phyloP scores from a whole-genome alignment of 2,888 invertebrate genomes.

The Polydesmus complanatus region DNA sequence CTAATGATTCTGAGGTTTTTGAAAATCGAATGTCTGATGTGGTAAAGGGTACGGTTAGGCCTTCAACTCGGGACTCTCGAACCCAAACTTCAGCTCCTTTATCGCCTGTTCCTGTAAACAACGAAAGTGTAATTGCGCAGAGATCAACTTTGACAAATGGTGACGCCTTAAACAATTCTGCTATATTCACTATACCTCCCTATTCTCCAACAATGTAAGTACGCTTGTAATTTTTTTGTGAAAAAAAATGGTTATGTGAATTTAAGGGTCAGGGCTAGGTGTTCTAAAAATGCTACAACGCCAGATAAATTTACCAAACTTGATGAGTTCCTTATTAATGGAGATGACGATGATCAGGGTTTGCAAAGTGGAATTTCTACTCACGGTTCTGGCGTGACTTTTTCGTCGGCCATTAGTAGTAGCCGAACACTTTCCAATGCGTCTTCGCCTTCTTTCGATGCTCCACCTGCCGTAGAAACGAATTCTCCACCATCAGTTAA shows the following conservation, averaged over 20 bases:
- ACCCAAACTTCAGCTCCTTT: slow-evolving; percentile 24
- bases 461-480: slow-evolving; percentile 10
- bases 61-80: slow-evolving; percentile 27
- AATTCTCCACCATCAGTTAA: not conserved
- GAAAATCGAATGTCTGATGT: slow-evolving; percentile 55
- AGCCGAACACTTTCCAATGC: not conserved
- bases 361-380: slow-evolving; percentile 11
- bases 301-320: slow-evolving; percentile 58
- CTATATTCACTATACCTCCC: slow-evolving; percentile 38
- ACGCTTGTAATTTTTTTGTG: too few species aligned
- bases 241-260: too few species aligned
- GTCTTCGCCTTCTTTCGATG: slow-evolving; percentile 8
- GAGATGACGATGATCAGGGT: slow-evolving; percentile 21
- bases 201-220: slow-evolving; percentile 32
- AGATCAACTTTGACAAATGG: slow-evolving; percentile 14
- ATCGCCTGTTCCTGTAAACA: slow-evolving; percentile 15
- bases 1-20: slow-evolving; percentile 26
- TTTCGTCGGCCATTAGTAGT: slow-evolving; percentile 16
- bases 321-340: slow-evolving; percentile 36
- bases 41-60: slow-evolving; percentile 56
- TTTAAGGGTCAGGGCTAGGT: slow-evolving; percentile 8
- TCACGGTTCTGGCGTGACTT: too few species aligned
- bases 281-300: slow-evolving; percentile 28
- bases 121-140: not conserved
- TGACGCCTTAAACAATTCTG: slow-evolving; percentile 9